Conservation (phyloP, 2,113 vertebrate genomes). For the Malurus cyaneus region DNA sequence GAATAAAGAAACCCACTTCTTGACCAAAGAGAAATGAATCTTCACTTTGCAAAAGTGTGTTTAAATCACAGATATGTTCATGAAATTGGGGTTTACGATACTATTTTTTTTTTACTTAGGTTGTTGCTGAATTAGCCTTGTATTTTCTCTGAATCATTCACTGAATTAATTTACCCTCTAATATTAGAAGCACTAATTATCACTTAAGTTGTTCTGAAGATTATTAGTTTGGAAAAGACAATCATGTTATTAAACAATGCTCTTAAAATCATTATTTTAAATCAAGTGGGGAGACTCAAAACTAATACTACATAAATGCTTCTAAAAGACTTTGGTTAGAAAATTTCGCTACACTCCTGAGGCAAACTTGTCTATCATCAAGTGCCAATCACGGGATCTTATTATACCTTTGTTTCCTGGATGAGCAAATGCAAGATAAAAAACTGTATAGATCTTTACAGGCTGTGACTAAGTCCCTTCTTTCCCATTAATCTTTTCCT, state of each 20-base stretch:
- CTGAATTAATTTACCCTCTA: not conserved
- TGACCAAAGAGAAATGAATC: not conserved
- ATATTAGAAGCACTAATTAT: not conserved
- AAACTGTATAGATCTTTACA: not conserved
- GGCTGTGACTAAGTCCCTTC: not conserved
- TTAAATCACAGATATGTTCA: not conserved
- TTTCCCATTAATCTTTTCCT: not conserved
- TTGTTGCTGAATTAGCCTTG: not conserved
- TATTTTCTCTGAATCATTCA: constrained; percentile 1
- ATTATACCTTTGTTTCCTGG: not conserved
- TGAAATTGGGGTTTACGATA: not conserved
- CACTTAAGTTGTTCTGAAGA: not conserved
- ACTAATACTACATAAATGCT: not conserved
- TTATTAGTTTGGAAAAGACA: not conserved
- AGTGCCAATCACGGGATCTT: not conserved
- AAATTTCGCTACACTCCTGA: not conserved
- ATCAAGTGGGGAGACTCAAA: not conserved
- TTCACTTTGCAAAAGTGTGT: not conserved
- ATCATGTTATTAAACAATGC: not conserved
- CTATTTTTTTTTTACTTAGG: not conserved
- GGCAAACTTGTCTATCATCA: not conserved
- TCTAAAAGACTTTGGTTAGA: not conserved
- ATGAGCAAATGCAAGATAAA: not conserved
- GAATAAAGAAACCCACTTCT: not conserved
- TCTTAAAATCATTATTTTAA: not conserved